Base-by-base conservation (phyloP, 1,140 invertebrate species). In the Chymomyza costata region DNA sequence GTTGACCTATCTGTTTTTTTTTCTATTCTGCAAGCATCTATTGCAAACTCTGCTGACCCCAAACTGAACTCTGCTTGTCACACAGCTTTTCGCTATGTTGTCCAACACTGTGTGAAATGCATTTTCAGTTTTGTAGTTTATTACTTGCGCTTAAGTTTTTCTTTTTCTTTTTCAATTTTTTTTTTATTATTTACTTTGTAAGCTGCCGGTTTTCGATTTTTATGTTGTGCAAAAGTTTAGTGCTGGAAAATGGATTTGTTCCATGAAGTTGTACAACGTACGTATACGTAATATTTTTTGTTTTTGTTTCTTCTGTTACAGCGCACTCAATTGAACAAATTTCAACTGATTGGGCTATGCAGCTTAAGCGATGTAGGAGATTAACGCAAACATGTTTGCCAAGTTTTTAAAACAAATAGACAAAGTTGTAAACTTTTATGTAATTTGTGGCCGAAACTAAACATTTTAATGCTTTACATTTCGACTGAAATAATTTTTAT, bases 91-190 rank as follows among this genome's bases (percentile, higher is more conserved):
- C 21, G 21, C 3, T 25, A 34, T 13, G 25, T 39, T 47, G 15
- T 60, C 31, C 34, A n/a, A 35, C 14, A 2, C 21, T 45, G 30
- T 38, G 7, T 54, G 17, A 51, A 63, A 54, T 66, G 71, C 52
- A 67, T 78, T 78, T 78, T 44, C 58, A 66, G 65, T 46, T 76
- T 48, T 38, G 51, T 64, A 64, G 51, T 78, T 78, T 78, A 78
- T 78, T 78, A 78, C 71, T 67, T 78, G 53, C 46, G 49, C 49
- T 67, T 57, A 54, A 71, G 66, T 60, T 78, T 57, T 40, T 17
- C 17, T 39, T 43, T 32, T 32, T 16, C 16, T 19, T 47, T 57
- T 40, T 17, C 17, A 31, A 38, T 32, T 32, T 16, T 15, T 19
- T 47, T 56, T 74, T 74, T 50, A 49, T 44, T 65, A 31, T 19